These are phyloP conservation scores for Fukomys damarensis DNA, from an alignment of 2,113 vertebrate species.

Conservation along the genomic window DNA sequence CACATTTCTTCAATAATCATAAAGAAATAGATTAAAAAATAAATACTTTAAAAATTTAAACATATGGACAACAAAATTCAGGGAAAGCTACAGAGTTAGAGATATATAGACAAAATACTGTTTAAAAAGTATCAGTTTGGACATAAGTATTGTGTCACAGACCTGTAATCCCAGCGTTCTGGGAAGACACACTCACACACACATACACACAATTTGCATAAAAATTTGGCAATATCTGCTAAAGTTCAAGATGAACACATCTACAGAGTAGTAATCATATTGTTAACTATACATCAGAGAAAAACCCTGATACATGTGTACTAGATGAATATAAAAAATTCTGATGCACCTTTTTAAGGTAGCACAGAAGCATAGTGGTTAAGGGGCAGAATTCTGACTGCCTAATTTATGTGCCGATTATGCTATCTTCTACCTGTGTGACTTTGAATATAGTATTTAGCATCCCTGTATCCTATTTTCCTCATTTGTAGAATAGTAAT, in stretches of 20 bases:
- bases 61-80: not conserved
- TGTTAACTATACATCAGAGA: not conserved
- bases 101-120: not conserved
- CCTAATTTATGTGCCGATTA: not conserved
- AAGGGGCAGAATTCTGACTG: not conserved
- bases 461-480: not conserved
- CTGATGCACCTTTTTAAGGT: not conserved
- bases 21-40: not conserved
- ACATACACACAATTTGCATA: not conserved
- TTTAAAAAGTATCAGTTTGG: not conserved
- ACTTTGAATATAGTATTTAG: not conserved
- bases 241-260: not conserved
- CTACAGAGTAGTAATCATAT: not conserved
- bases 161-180: not conserved
- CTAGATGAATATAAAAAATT: not conserved
- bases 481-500: not conserved
- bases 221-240: not conserved
- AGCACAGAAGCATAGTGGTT: not conserved
- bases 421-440: not conserved
- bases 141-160: not conserved
- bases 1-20: not conserved
- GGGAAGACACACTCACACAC: not conserved
- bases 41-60: conserved; percentile 14
- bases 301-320: not conserved
- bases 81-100: not conserved